These are phyloP conservation scores for Prunella himalayana DNA, from an alignment of 2,113 vertebrate genomes.

Conservation along the genomic window DNA sequence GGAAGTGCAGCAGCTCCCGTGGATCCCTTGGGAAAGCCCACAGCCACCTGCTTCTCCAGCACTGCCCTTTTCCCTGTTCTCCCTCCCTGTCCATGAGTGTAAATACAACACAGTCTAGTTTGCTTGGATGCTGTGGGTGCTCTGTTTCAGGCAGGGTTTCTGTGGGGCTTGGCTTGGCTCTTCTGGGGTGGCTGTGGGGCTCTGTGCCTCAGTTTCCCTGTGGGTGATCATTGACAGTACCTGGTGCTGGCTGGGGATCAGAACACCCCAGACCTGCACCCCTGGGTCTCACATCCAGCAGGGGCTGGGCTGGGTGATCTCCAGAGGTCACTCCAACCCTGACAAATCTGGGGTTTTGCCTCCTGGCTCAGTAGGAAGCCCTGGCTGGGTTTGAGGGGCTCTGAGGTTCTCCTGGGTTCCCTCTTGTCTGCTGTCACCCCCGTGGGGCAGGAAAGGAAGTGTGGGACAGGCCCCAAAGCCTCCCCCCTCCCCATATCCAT, in stretches of 20 bases:
- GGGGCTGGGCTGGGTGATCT: not conserved
- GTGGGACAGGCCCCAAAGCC: not conserved
- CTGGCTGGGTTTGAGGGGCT: not conserved
- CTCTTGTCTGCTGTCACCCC: not conserved
- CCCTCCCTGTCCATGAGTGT: conserved; percentile 76
- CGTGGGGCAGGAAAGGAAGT: not conserved
- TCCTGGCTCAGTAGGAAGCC: not conserved
- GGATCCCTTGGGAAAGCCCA: not conserved
- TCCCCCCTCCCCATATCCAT: not conserved
- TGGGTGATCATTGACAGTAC: too few relatives aligned
- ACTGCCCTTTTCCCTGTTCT: not conserved
- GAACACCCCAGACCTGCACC: accelerated
- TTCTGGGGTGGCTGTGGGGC: not conserved
- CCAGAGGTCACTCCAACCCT: not conserved
- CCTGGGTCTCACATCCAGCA: accelerated
- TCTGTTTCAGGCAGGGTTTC: not conserved
- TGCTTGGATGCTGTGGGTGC: conserved; percentile 81
- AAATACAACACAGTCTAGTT: conserved; percentile 91
- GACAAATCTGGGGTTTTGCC: not conserved
- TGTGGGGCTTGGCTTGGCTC: not conserved
- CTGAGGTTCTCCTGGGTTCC: not conserved
- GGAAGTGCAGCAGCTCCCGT: not conserved
- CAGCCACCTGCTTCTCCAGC: not conserved
- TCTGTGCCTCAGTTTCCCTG: not conserved
- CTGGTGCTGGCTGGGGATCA: accelerated